These are phyloP conservation scores for Oscheius sp. DNA, from an alignment of 2,888 invertebrate genomes.

Conservation along the genomic window DNA sequence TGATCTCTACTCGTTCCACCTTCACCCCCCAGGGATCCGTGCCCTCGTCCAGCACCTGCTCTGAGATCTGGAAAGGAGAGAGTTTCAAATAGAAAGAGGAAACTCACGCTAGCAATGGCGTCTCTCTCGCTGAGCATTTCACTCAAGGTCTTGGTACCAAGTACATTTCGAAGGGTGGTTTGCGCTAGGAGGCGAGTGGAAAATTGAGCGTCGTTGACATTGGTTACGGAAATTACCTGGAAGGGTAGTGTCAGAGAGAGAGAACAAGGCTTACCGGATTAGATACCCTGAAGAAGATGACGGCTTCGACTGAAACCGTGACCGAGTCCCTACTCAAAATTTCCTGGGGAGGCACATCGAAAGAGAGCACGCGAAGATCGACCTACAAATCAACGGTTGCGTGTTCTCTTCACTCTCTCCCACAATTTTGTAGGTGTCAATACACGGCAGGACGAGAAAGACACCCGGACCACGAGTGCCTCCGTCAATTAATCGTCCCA, in stretches of 20 bases:
- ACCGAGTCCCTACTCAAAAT: conserved; percentile 76
- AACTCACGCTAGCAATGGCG: conserved; percentile 69
- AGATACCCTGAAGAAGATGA: conserved; percentile 62
- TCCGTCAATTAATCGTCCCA: conserved; percentile 83
- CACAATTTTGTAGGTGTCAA: conserved; percentile 80
- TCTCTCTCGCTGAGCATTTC: conserved; percentile 73
- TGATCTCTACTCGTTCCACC: conserved; percentile 78
- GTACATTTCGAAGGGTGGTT: conserved; percentile 74
- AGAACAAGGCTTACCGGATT: conserved; percentile 45
- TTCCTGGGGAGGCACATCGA: conserved; percentile 95
- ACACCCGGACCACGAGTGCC: conserved; percentile 85
- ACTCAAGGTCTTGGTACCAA: conserved; percentile 73
- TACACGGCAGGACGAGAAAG: conserved; percentile 94
- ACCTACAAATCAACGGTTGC: conserved; percentile 52
- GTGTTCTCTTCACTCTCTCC: conserved; percentile 8
- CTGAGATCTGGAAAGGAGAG: conserved; percentile 61
- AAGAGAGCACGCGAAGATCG: conserved; percentile 81
- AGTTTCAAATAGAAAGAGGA: background rate
- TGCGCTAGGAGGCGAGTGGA: conserved; percentile 86
- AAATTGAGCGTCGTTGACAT: conserved; percentile 82
- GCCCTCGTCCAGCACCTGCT: conserved; percentile 77
- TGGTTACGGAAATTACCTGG: conserved; percentile 74
- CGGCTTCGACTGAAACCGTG: conserved; percentile 76
- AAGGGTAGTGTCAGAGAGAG: background rate
- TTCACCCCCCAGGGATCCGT: conserved; percentile 76